These are phyloP conservation scores for Dolichotis patagonum DNA, from an alignment of 2,113 vertebrate genomes.

Conservation along the genomic window DNA sequence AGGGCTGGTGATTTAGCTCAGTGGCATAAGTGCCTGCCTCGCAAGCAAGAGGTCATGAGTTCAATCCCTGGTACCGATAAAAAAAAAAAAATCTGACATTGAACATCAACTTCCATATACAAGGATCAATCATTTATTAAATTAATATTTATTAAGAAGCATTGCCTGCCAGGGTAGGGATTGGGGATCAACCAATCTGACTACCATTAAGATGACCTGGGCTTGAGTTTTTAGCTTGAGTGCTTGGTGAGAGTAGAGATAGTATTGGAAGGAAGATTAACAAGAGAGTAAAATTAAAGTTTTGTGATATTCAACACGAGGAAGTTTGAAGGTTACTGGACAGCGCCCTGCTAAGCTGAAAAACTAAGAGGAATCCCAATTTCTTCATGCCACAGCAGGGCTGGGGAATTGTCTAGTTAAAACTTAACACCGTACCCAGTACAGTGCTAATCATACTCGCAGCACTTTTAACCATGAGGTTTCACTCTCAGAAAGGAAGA, in stretches of 20 bases:
- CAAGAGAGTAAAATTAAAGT: not conserved
- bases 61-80: no score
- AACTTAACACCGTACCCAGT: constrained; percentile 25
- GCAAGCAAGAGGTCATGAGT: no score
- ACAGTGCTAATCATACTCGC: not conserved
- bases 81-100: no score
- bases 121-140: not conserved
- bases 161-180: not conserved
- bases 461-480: constrained; percentile 42
- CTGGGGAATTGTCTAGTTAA: constrained; percentile 35
- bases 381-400: not conserved
- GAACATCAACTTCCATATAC: not conserved
- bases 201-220: not conserved
- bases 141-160: not conserved
- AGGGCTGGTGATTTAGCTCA: no score
- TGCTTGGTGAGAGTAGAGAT: not conserved
- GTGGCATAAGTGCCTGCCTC: no score
- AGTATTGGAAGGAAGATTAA: not conserved
- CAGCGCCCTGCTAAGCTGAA: not conserved
- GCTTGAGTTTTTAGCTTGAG: not conserved
- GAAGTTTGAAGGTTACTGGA: not conserved
- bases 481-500: constrained; percentile 10
- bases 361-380: constrained; percentile 4
- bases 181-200: not conserved
- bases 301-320: not conserved